Evolutionary conservation across 1,140 invertebrate genomes (phyloP).

Genomic region (Musca vetustissima): DNA sequence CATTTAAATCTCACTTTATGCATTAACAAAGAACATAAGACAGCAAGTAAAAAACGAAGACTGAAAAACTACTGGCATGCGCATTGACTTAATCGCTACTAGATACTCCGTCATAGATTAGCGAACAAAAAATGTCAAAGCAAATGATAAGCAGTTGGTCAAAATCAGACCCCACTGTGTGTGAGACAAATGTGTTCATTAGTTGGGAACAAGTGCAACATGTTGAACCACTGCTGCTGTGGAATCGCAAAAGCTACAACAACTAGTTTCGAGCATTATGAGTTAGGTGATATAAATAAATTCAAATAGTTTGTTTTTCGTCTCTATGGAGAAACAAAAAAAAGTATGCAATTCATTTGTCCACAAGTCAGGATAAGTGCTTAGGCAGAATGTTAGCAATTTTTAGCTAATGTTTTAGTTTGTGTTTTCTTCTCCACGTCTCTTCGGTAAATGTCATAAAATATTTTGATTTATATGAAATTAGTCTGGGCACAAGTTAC

Average conservation of each 20-base stretch:
- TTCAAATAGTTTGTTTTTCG: neutral
- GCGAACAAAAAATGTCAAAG: too few relatives aligned
- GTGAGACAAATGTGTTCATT: slow-evolving; percentile 19
- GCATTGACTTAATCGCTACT: too few relatives aligned
- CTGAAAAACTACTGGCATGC: neutral
- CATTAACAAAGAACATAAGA: neutral
- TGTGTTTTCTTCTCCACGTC: neutral
- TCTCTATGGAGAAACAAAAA: too few relatives aligned
- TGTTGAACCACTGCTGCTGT: neutral
- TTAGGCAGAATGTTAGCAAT: too few relatives aligned
- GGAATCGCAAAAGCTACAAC: too few relatives aligned
- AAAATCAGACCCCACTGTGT: slow-evolving; percentile 7
- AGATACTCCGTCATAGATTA: too few relatives aligned
- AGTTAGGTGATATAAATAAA: slow-evolving; percentile 8
- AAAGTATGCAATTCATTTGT: too few relatives aligned
- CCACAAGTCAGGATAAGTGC: too few relatives aligned
- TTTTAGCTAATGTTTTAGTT: neutral
- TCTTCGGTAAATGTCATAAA: slow-evolving; percentile 13
- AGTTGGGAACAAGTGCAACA: slow-evolving; percentile 17
- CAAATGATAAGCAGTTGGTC: too few relatives aligned
- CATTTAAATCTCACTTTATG: too few relatives aligned
- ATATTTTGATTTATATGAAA: slow-evolving; percentile 13
- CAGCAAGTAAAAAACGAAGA: neutral
- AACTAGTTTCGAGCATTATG: too few relatives aligned
- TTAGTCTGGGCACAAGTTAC: slow-evolving; percentile 11